Evolutionary conservation across 2,113 vertebrate species (phyloP).

Genomic region (Platysternon megacephalum): DNA sequence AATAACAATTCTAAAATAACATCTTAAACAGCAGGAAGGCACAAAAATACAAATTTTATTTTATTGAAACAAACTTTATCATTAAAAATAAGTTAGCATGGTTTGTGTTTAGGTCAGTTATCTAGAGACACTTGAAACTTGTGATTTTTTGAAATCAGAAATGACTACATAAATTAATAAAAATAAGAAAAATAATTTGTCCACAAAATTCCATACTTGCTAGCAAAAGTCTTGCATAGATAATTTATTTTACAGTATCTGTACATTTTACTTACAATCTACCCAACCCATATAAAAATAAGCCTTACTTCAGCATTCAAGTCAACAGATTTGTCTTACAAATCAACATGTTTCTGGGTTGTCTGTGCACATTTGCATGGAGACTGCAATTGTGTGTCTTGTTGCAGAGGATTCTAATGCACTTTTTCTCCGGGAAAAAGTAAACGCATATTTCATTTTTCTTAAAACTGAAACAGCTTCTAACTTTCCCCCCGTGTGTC

Average conservation of each 20-base stretch:
- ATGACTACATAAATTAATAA: neutral
- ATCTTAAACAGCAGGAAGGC: rapidly evolving
- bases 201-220: conserved; percentile 11
- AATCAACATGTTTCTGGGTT: neutral
- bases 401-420: neutral
- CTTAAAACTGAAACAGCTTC: neutral
- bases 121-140: neutral
- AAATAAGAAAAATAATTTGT: conserved; percentile 69
- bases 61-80: conserved; percentile 68
- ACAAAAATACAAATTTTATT: conserved; percentile 45
- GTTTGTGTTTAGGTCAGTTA: neutral
- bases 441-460: neutral
- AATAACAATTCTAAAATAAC: neutral
- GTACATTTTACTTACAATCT: neutral
- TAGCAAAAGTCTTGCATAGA: neutral
- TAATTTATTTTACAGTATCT: neutral
- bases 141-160: neutral
- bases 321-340: neutral
- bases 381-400: neutral
- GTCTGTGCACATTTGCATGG: rapidly evolving
- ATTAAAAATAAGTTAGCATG: conserved; percentile 56
- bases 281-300: neutral
- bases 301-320: neutral
- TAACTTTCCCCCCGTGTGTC: rapidly evolving
- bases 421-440: neutral